phyloP scores from a whole-genome alignment of 2,888 invertebrate species.

The Cryptophagus acutangulus region DNA sequence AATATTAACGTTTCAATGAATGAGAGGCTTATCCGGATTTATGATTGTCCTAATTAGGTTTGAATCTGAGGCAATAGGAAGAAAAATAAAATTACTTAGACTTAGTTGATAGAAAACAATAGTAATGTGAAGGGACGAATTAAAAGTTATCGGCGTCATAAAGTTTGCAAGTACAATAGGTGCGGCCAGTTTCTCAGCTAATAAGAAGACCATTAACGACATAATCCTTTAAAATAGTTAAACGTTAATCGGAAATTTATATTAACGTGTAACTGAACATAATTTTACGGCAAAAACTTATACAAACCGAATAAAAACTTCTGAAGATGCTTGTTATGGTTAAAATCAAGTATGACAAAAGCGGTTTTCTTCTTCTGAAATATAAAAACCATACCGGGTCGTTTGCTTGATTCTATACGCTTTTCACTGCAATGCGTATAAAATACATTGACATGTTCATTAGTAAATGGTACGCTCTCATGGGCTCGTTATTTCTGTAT shows the following conservation, averaged over 20 bases:
- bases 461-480: slow-evolving; percentile 24
- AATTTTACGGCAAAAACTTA: slow-evolving; percentile 16
- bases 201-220: slow-evolving; percentile 17
- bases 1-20: too few relatives aligned
- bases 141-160: slow-evolving; percentile 12
- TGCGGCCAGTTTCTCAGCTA: slow-evolving; percentile 11
- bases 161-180: slow-evolving; percentile 15
- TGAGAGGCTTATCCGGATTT: too few relatives aligned
- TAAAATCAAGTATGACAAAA: slow-evolving; percentile 37
- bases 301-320: slow-evolving; percentile 17
- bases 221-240: slow-evolving; percentile 20
- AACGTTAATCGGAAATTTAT: slow-evolving; percentile 20
- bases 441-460: slow-evolving; percentile 31
- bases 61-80: too few relatives aligned
- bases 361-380: slow-evolving; percentile 29
- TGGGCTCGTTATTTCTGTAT: slow-evolving; percentile 28
- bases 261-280: slow-evolving; percentile 7
- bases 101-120: too few relatives aligned
- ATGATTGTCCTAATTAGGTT: too few relatives aligned
- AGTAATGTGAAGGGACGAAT: too few relatives aligned
- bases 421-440: slow-evolving; percentile 34
- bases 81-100: too few relatives aligned
- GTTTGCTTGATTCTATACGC: slow-evolving; percentile 41
- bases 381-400: slow-evolving; percentile 35
- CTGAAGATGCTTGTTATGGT: slow-evolving; percentile 28